Percentiles rank a stretch among this genome's conserved stretches.
These are phyloP conservation scores for Trichonephila clavipes DNA, from an alignment of 1,140 invertebrate genomes.

Conservation along the genomic window DNA sequence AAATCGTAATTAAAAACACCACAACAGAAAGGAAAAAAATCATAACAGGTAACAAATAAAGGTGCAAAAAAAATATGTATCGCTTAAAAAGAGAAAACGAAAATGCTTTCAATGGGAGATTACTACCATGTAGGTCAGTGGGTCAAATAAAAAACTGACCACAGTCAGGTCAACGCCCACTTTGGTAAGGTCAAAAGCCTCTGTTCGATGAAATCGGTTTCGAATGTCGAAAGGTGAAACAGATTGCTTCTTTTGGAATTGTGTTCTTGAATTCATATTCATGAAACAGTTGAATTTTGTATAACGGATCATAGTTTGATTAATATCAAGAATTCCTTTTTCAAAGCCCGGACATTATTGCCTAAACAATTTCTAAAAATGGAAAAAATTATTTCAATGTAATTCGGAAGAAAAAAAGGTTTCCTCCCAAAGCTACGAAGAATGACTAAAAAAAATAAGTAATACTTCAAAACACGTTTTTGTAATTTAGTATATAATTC, in stretches of 20 bases:
- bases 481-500: too few relatives aligned
- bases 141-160: conserved; percentile 37
- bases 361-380: too few relatives aligned
- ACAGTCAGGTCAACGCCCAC: conserved; percentile 50
- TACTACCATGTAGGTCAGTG: background rate
- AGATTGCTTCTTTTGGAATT: background rate
- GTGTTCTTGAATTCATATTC: background rate
- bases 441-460: too few relatives aligned
- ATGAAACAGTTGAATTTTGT: background rate
- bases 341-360: too few relatives aligned
- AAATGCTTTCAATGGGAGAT: conserved; percentile 33
- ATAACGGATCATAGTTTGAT: too few relatives aligned
- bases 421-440: too few relatives aligned
- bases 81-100: conserved; percentile 36
- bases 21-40: background rate
- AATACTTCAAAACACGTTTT: too few relatives aligned
- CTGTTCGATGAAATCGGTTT: background rate
- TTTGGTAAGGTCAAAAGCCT: conserved; percentile 44
- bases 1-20: conserved; percentile 17
- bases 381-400: too few relatives aligned
- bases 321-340: too few relatives aligned
- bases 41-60: background rate
- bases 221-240: background rate
- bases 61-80: background rate
- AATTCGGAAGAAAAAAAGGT: too few relatives aligned